Base-by-base conservation (phyloP, 2,888 invertebrate genomes). In the Rhimphoctona megacephalus region DNA sequence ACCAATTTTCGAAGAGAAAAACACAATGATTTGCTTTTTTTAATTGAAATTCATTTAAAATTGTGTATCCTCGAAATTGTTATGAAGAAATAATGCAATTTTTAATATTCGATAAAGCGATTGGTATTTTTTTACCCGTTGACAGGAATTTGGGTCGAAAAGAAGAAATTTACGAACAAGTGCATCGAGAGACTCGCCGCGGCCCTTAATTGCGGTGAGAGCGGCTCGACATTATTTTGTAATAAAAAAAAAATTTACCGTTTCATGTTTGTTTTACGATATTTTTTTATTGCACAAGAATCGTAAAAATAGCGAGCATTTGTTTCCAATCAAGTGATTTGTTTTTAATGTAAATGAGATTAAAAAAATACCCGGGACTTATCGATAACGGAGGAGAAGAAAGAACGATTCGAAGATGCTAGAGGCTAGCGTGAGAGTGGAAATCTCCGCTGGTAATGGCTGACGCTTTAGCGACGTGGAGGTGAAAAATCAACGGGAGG, bases 391-490 rank as follows among this genome's bases (percentile, higher is more conserved):
- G n/a, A 14, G 43, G 36, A 1, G 72, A 36, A 64, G n/a, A 73
- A 43, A 73, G 30, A 57, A 76, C 72, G 30, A 49, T 72, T 30
- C 73, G 87, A 92, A 89, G 90, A 91, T 91, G 92, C 85, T 90
- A 87, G 89, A 89, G 73, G 86, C 88, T 70, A 87, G 85, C 80
- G 88, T 89, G 89, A 89, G 90, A 90, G 90, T 89, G 88, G 88
- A 89, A 92, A 79, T 92, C 88, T 89, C 88, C 85, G 82, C 88
- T 80, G 92, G 90, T 89, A 89, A 92, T 89, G 92, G 91, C 89
- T 92, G 90, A 92, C 82, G 85, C 85, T 49, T 69, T 54, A 17
- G 11, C 43, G 14, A 66, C 80, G 73, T 19, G 74, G 54, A 52
- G 79, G 49, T 81, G 72, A 33, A 73, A 30, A 73, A 81, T 85